phyloP scores from a whole-genome alignment of 1,140 invertebrate species.

The Chymomyza costata region DNA sequence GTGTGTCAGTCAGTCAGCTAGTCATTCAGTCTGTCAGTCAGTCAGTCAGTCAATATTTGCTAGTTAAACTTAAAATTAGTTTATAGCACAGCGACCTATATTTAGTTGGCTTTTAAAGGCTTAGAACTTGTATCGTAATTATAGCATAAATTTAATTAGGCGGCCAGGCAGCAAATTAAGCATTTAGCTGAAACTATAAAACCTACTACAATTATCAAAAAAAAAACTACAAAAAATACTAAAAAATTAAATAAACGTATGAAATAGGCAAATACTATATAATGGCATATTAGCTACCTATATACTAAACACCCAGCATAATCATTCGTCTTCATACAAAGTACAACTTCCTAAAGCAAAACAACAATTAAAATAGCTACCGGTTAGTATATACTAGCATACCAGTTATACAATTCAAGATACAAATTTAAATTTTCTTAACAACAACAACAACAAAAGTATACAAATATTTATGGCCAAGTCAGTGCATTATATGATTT shows the following conservation, averaged over 20 bases:
- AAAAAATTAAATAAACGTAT: constrained; percentile 22
- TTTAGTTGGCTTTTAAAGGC: constrained; percentile 16
- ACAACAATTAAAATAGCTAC: constrained; percentile 10
- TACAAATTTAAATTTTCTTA: constrained; percentile 46
- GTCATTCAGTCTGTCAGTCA: constrained; percentile 9
- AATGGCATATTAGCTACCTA: constrained; percentile 37
- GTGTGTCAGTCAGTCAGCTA: constrained; percentile 16
- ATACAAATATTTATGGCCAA: constrained; percentile 39
- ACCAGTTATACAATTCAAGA: constrained; percentile 23
- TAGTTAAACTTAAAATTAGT: constrained; percentile 30
- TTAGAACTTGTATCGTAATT: background rate
- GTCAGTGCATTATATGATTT: constrained; percentile 64
- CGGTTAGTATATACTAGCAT: constrained; percentile 8
- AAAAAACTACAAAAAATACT: constrained; percentile 10
- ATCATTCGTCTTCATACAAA: constrained; percentile 67
- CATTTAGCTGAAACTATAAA: constrained; percentile 30
- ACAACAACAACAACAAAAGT: constrained; percentile 9
- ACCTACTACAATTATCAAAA: constrained; percentile 11
- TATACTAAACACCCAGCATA: constrained; percentile 40
- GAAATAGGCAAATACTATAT: constrained; percentile 1
- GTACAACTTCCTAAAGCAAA: constrained; percentile 55
- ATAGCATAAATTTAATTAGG: constrained; percentile 29
- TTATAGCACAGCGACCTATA: constrained; percentile 40
- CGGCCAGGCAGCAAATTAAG: constrained; percentile 49
- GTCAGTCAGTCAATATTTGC: constrained; percentile 33